Evolutionary conservation across 2,113 vertebrate species (phyloP), one percentile per base, ranked within the genome.

Genomic region (Rutilus rutilus): DNA sequence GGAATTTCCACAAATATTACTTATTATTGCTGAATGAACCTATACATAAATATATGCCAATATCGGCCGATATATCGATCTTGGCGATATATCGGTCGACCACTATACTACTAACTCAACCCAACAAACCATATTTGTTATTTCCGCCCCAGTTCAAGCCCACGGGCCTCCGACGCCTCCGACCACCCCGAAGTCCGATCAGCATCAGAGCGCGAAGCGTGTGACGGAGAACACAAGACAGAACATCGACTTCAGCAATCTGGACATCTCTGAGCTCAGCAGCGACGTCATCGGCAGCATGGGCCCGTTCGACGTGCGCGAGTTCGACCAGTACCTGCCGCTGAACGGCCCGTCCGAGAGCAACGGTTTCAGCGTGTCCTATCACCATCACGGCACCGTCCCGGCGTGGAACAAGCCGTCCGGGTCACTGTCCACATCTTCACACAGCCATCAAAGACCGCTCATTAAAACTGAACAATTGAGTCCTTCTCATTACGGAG

Each of bases 211-310:
- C 9, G 42, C 92, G 90, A 98, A 98, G 80, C 96, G 97, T 67
- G 94, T 95, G 17, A 90, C 93, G 88, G 97, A 99, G 88, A 95
- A 94, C 5, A 94, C 95, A 60, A 95, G 98, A 76, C 98, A 99
- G 92, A 99, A 99, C 95, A 99, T 99, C 0, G 98, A 99, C 93
- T 99, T 99, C 94, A 99, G 98, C 95, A 99, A 99, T 23, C 96
- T 99, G 88, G 98, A 99, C 94, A 99, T 99, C 94, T 97, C 96
- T 0, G 98, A 99, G 95, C 95, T 99, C 88, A 99, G 98, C 95
- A 99, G 96, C 0, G 98, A 99, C 87, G 98, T 99, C 93, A 99
- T 99, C 89, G 95, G 96, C 93, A 98, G 97, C 94, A 99, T 99
- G 94, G 98, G 99, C 90, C 92, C 97, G 89, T 99, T 99, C 0